Conservation (phyloP, 2,888 invertebrate genomes). For the Frankliniella fusca region DNA sequence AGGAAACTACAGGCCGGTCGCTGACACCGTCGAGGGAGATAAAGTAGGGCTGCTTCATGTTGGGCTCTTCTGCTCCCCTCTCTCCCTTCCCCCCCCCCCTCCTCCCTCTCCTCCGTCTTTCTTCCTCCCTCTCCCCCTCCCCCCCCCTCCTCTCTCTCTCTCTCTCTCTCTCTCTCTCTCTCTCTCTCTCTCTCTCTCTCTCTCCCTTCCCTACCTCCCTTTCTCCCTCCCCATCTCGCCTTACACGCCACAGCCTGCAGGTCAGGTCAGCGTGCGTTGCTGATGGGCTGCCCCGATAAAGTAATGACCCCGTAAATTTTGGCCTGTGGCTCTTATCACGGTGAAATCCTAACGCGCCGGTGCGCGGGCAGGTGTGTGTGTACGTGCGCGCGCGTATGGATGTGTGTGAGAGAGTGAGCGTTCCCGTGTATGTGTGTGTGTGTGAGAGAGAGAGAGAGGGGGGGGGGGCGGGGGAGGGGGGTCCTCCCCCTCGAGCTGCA, state of each 20-base stretch:
- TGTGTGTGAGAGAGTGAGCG: too few species aligned
- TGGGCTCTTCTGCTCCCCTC: background rate
- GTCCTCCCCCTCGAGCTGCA: too few species aligned
- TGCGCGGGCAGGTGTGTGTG: too few species aligned
- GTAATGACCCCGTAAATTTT: slow-evolving; percentile 26
- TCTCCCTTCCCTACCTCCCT: background rate
- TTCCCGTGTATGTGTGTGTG: too few species aligned
- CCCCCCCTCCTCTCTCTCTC: background rate
- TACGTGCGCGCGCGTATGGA: too few species aligned
- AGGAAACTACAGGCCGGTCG: background rate
- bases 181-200: background rate
- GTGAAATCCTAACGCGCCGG: background rate
- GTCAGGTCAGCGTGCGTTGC: slow-evolving; percentile 14
- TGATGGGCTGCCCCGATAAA: slow-evolving; percentile 5
- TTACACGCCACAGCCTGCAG: background rate
- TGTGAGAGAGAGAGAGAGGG: too few species aligned
- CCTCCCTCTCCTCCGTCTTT: background rate
- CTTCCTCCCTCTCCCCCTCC: background rate
- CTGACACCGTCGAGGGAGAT: background rate
- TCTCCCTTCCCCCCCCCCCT: background rate
- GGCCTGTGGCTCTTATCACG: slow-evolving; percentile 7
- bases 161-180: too few species aligned
- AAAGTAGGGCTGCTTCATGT: slow-evolving; percentile 1
- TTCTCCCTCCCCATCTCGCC: background rate
- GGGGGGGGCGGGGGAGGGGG: too few species aligned